These are phyloP conservation scores for Fulica atra DNA, from an alignment of 2,113 vertebrate species.

Conservation along the genomic window DNA sequence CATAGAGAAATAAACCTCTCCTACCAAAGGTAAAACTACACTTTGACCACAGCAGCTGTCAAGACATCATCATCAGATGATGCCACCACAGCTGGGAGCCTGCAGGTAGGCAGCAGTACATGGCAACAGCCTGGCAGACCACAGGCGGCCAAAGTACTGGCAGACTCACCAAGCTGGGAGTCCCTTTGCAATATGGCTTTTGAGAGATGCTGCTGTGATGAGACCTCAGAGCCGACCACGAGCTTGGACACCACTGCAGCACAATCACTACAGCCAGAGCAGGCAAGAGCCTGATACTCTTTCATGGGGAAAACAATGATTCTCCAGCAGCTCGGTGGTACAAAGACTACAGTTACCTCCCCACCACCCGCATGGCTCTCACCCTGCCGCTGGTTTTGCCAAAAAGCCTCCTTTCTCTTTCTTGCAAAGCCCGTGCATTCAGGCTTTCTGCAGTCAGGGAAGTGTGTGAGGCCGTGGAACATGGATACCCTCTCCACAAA, in stretches of 20 bases:
- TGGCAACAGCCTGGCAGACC: not conserved
- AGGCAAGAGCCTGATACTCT: not conserved
- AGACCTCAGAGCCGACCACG: not conserved
- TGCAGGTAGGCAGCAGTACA: not conserved
- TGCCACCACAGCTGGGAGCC: accelerated
- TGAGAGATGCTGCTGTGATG: not conserved
- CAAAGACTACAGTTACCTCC: not conserved
- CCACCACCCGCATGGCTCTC: accelerated
- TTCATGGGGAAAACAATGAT: not conserved
- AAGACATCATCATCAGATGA: not conserved
- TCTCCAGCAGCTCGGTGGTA: accelerated
- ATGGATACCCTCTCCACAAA: not conserved
- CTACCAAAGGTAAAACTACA: not conserved
- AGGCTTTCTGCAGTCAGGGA: not conserved
- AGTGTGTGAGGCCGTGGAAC: not conserved
- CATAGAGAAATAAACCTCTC: not conserved
- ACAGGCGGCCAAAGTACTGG: not conserved
- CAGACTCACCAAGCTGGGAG: not conserved
- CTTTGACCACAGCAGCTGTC: not conserved
- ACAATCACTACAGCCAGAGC: not conserved
- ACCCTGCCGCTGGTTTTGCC: not conserved
- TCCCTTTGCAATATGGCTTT: accelerated
- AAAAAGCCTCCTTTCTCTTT: not conserved
- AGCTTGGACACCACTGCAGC: not conserved
- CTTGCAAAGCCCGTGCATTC: not conserved